phyloP scores from a whole-genome alignment of 2,797 vertebrate species.

The Paedocypris micromegethes region DNA sequence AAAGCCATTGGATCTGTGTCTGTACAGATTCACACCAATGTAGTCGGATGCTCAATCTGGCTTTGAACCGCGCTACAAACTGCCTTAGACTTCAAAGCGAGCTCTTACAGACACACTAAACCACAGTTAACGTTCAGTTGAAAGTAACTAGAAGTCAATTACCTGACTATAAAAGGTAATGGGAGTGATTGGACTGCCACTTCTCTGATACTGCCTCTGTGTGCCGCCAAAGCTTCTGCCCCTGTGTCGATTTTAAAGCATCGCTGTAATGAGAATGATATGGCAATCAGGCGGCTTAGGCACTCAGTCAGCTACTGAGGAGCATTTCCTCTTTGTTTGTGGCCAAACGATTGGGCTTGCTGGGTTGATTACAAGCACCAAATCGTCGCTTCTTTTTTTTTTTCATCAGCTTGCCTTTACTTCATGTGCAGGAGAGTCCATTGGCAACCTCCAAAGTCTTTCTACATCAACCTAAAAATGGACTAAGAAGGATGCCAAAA shows the following conservation, averaged over 20 bases:
- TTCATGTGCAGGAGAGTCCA: conserved; percentile 15
- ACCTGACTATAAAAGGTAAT: conserved; percentile 56
- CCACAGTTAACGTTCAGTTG: conserved; percentile 52
- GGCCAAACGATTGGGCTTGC: conserved; percentile 32
- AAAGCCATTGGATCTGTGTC: conserved; percentile 43
- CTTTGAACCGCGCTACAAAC: conserved; percentile 39
- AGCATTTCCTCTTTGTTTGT: conserved; percentile 27
- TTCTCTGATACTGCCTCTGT: conserved; percentile 36
- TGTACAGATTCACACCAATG: conserved; percentile 38
- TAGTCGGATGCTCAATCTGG: conserved; percentile 52
- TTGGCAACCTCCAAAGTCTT: background rate
- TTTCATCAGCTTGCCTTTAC: conserved; percentile 17
- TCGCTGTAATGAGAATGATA: conserved; percentile 46
- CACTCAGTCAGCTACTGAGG: conserved; percentile 30
- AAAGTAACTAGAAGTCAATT: conserved; percentile 61
- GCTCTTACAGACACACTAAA: conserved; percentile 49
- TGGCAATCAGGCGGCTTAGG: conserved; percentile 39
- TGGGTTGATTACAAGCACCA: conserved; percentile 35
- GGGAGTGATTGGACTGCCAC: conserved; percentile 53
- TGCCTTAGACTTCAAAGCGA: conserved; percentile 50
- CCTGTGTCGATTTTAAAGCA: conserved; percentile 41
- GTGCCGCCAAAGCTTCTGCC: conserved; percentile 28
- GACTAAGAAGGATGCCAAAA: too few species aligned
- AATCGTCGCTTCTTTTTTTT: conserved; percentile 28
- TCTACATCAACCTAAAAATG: too few species aligned